Base-by-base conservation (phyloP, 2,888 invertebrate genomes). In the Synanthedon myopaeformis region DNA sequence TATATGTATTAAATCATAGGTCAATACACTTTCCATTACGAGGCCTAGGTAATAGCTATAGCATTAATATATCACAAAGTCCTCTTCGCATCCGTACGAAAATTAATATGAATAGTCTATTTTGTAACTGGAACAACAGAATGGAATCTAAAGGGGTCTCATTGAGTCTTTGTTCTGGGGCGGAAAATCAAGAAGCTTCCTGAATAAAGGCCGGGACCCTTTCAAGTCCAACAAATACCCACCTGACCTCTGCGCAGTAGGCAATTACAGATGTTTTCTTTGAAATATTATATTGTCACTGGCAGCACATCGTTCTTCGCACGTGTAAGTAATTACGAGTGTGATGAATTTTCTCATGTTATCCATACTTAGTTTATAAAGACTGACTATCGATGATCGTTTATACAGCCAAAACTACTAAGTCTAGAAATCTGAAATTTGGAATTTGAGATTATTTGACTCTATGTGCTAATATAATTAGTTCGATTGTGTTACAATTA, bases 251-350 rank as follows among this genome's bases (percentile, higher is more conserved):
- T 60, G 54, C 58, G 62, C 59, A 60, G 60, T 62, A 68, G 69
- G 72, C 76, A 79, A 81, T 81, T 79, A 76, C 69, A 70, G 70
- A 68, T 72, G 74, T 64, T 72, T 78, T 71, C 74, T 73, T 70
- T 66, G 69, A 66, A 70, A 71, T 62, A 35, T 35, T 35, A 67
- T 61, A 70, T 70, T 74, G 72, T 75, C 70, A 65, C 67, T 66
- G 14, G 35, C 45, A 45, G n/a, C 14, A 45, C 13, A 6, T 45
- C 14, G 14, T 45, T 45, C 13, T 45, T 14, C 13, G 45, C 45
- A 14, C 45, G 45, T 45, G 45, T 45, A 45, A 45, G 45, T 45
- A 45, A 45, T 45, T 45, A 13, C 45, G 45, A n/a, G 14, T 13
- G 45, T 45, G 35, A 10, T 8, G 23, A 23, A 23, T 23, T 23